Percentiles rank a stretch among this genome's conserved stretches.
Conservation (phyloP, 30 jellyfish, hydroid and myxozoan species). For the Pelagia noctiluca region DNA sequence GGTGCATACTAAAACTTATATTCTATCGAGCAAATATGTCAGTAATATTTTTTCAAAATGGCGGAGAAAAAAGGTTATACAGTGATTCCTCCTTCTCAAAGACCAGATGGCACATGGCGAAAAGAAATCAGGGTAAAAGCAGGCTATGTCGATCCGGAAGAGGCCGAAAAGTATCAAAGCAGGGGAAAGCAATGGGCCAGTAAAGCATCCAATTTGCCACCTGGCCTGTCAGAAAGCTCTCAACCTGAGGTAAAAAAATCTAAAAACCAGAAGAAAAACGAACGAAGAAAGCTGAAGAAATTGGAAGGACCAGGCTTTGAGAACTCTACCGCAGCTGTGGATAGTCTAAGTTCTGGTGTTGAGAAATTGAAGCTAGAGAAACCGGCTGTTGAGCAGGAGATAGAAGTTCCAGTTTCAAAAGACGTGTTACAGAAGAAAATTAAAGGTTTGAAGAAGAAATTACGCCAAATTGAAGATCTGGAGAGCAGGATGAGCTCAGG, state of each 20-base stretch:
- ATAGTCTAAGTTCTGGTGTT: background rate
- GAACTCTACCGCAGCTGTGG: constrained; percentile 3
- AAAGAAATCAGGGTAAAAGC: constrained; percentile 93
- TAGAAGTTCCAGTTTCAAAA: constrained; percentile 7
- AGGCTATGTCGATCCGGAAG: constrained; percentile 99
- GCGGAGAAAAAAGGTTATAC: constrained; percentile 60
- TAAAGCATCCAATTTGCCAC: constrained; percentile 73
- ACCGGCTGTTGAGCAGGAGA: background rate
- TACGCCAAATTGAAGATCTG: constrained; percentile 90
- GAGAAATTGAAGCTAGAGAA: background rate
- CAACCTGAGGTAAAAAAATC: constrained; percentile 49
- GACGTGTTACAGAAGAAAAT: constrained; percentile 61
- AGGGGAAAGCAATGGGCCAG: constrained; percentile 76
- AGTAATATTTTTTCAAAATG: constrained; percentile 41
- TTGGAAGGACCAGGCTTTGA: constrained; percentile 46
- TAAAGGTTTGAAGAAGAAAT: constrained; percentile 79
- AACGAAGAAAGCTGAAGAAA: constrained; percentile 81
- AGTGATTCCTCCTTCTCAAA: constrained; percentile 83
- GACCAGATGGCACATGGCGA: constrained; percentile 99
- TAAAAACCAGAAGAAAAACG: constrained; percentile 92
- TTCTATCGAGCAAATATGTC: too few species aligned
- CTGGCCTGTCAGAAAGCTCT: constrained; percentile 68
- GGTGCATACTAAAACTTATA: too few species aligned
- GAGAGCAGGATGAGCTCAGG: constrained; percentile 70
- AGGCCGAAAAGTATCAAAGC: constrained; percentile 91